These are phyloP conservation scores for Bufo bufo DNA, from an alignment of 2,113 vertebrate genomes.

Conservation along the genomic window DNA sequence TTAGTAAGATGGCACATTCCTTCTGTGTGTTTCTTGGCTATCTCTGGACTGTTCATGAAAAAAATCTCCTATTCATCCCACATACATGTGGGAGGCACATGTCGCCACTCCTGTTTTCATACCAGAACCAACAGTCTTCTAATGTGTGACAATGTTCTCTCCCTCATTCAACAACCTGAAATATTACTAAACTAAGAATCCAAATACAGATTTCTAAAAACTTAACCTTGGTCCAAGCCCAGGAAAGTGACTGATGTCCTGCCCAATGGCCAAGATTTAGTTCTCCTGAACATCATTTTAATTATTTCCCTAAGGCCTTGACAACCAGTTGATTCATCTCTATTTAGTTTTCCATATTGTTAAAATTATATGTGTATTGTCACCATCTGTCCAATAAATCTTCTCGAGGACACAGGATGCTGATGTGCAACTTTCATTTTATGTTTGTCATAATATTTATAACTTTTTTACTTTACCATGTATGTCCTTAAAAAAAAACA, in stretches of 20 bases:
- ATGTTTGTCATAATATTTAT: not conserved
- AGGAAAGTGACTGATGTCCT: slow-evolving; percentile 10
- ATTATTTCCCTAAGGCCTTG: not conserved
- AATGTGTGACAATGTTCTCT: not conserved
- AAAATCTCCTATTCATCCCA: slow-evolving; percentile 27
- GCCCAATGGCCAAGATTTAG: not conserved
- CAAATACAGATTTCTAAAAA: slow-evolving; percentile 30
- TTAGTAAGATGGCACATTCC: slow-evolving; percentile 62
- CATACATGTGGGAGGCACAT: slow-evolving; percentile 56
- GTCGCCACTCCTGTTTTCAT: slow-evolving; percentile 50
- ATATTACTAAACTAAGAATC: slow-evolving; percentile 47
- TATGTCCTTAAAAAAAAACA: not conserved
- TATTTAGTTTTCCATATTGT: slow-evolving; percentile 12
- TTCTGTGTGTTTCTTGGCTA: slow-evolving; percentile 60
- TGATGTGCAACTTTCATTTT: not conserved
- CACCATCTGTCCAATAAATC: slow-evolving; percentile 28
- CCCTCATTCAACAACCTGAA: slow-evolving; percentile 47
- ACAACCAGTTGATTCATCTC: not conserved
- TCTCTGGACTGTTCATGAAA: slow-evolving; percentile 35
- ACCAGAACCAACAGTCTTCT: slow-evolving; percentile 47
- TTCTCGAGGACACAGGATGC: slow-evolving; percentile 29
- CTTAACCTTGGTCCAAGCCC: not conserved
- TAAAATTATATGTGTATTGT: slow-evolving; percentile 15
- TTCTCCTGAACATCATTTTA: not conserved
- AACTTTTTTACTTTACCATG: not conserved